Base-by-base conservation (phyloP, 2,113 vertebrate species). In the Phaethon lepturus region DNA sequence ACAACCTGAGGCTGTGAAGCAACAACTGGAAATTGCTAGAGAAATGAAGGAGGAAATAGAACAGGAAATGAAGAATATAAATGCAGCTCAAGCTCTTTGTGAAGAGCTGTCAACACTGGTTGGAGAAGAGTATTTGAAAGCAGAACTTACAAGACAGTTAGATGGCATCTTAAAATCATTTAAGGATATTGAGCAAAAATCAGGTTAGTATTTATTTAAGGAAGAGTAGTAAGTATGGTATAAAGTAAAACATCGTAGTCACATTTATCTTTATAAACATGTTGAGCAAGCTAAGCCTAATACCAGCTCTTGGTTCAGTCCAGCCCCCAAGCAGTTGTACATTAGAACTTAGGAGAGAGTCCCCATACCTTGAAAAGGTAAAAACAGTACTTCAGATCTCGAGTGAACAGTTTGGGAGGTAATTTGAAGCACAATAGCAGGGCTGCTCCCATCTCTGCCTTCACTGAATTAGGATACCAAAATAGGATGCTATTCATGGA, bases 111-210 rank as follows among this genome's bases (percentile, higher is more conserved):
- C 98, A 19, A 74, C 97, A 0, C 98, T 99, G 96, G 99, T 99
- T 79, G 99, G 98, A 60, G 99, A 99, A 93, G 99, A 99, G 44
- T 99, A 99, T 97, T 98, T 99, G 92, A 99, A 99, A 98, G 99
- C 99, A 73, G 99, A 99, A 95, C 98, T 99, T 28, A 97, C 88
- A 13, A 98, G 99, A 89, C 99, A 99, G 86, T 97, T 99, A 94
- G 99, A 99, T 33, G 98, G 97, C 71, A 96, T 99, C 98, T 96
- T 98, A 96, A 99, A 99, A 90, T 98, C 98, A 1, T 99, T 99
- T 94, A 99, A 98, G 96, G 99, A 99, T 74, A 98, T 99, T 81
- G 99, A 99, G 86, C 98, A 99, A 94, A 99, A 99, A 99, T 97
- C 99, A 99, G 99, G 99, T 99, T 95, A 88, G 99, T 97, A 38